Percentiles rank a stretch among this genome's conserved stretches.
Conservation (phyloP, 2,888 invertebrate species). For the Pantelozetes paolii region DNA sequence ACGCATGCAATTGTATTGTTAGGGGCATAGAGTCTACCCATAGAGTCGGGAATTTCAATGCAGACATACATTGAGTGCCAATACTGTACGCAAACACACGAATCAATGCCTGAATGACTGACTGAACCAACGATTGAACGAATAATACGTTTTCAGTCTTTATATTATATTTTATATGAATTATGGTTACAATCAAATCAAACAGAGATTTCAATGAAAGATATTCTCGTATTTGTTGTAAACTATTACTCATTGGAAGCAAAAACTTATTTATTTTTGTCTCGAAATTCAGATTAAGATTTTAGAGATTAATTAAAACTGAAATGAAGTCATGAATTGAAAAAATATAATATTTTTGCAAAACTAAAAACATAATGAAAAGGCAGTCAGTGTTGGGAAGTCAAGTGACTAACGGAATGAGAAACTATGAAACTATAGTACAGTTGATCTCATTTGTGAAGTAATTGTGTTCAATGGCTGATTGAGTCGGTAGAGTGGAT, state of each 20-base stretch:
- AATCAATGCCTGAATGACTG: neutral
- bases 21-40: neutral
- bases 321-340: neutral
- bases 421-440: constrained; percentile 7
- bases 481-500: constrained; percentile 8
- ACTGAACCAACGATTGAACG: neutral
- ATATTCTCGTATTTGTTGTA: neutral
- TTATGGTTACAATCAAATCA: constrained; percentile 9
- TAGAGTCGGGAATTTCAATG: constrained; percentile 16
- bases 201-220: neutral
- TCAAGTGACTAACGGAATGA: constrained; percentile 32
- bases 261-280: neutral
- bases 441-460: constrained; percentile 3
- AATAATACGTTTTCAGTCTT: constrained; percentile 12
- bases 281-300: neutral
- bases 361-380: neutral
- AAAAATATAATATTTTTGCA: neutral
- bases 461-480: constrained; percentile 29
- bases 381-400: neutral
- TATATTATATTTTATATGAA: neutral
- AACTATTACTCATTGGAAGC: neutral
- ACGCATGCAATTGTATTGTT: constrained; percentile 28
- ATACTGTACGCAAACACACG: neutral
- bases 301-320: neutral
- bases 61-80: neutral